phyloP scores from a whole-genome alignment of 23 tunicate genomes.

The Styela plicata region DNA sequence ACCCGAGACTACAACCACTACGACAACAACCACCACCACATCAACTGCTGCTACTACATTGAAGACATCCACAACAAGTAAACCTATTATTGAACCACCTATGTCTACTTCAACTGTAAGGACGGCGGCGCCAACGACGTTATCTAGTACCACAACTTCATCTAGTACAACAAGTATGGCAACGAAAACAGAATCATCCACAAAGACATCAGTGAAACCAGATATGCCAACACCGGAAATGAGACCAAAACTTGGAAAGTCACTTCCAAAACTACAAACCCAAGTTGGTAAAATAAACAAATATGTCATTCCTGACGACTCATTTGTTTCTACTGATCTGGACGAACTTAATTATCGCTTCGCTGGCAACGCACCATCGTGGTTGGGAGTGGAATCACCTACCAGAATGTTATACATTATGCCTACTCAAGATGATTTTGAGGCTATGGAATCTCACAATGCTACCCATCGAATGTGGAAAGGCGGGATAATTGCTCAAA shows the following conservation, averaged over 20 bases:
- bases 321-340: not conserved
- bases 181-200: constrained; percentile 2
- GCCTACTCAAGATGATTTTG: constrained; percentile 38
- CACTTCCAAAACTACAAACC: not conserved
- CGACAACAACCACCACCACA: constrained; percentile 11
- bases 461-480: constrained; percentile 55
- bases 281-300: not conserved
- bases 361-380: constrained; percentile 11
- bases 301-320: not conserved
- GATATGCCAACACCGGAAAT: not conserved
- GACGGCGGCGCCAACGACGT: constrained; percentile 2
- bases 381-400: constrained; percentile 43
- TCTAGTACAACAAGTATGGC: not conserved
- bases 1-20: not conserved
- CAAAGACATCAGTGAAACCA: not conserved
- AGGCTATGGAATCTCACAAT: constrained; percentile 27
- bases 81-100: constrained; percentile 14
- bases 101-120: not conserved
- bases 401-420: constrained; percentile 23
- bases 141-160: not conserved
- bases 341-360: not conserved
- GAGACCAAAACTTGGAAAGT: not conserved
- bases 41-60: not conserved
- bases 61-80: too few species aligned
- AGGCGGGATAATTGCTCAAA: constrained; percentile 41